Base-by-base conservation (phyloP, 2,888 invertebrate genomes). In the Monopis laevigella region DNA sequence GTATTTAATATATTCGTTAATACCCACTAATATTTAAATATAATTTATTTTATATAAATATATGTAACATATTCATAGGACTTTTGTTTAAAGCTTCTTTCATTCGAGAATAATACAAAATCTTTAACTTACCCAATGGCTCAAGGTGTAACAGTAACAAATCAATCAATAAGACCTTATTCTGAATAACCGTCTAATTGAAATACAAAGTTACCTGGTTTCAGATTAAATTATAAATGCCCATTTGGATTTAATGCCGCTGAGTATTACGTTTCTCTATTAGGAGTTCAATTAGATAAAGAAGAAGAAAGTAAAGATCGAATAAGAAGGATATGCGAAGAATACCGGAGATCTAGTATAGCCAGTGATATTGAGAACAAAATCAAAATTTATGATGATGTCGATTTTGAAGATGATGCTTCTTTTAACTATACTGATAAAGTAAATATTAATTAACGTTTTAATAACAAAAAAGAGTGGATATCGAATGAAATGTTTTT, bases 191-290 rank as follows among this genome's bases (percentile, higher is more conserved):
- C n/a, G n/a, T n/a, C n/a, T n/a, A n/a, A n/a, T n/a, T n/a, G n/a
- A n/a, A 24, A 24, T 24, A 24, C 6, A n/a, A 19, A 7, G n/a
- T 19, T 8, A n/a, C 10, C 21, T 40, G 11, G 12, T 40, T 61
- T 3, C 53, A 90, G 90, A 40, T 61, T 89, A 42, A 85, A 85
- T 47, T 83, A 84, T 52, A 70, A 78, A 46, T 88, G 89, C 56
- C 94, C 94, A 0, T 57, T 82, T 13, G 88, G 89, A 17, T 94
- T 87, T 78, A 95, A 94, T 66, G 88, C 90, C 2, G 93, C 93
- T 0, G 96, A 96, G 60, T 92, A 90, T 65, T 92, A 89, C 63
- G 87, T 96, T 2, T 82, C 84, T 18, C 64, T 83, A 1, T 64
- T 86, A 7, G 83, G 84, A 1, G 58, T 82, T 3, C 65, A 80